Evolutionary conservation across 2,888 invertebrate genomes (phyloP).

Genomic region (Heliothis peltigera): DNA sequence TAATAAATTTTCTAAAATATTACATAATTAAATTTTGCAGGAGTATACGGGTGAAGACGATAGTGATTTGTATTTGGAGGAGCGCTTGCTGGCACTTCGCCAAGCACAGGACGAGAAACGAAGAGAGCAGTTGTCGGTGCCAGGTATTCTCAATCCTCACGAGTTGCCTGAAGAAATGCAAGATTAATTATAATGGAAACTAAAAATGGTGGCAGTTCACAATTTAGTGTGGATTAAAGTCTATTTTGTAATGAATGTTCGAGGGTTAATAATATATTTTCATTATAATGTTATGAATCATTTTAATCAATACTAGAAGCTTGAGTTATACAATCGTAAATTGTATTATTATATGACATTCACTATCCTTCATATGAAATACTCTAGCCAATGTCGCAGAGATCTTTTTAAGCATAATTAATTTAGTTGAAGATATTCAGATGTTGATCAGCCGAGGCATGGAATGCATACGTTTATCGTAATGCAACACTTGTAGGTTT

Average conservation of each 20-base stretch:
- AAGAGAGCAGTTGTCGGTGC: constrained; percentile 97
- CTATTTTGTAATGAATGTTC: constrained; percentile 54
- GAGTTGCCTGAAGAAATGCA: constrained; percentile 99
- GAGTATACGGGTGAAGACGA: constrained; percentile 99
- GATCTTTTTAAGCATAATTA: constrained; percentile 51
- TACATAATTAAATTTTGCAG: constrained; percentile 88
- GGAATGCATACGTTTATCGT: constrained; percentile 33
- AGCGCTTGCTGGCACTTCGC: constrained; percentile 96
- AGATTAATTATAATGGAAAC: constrained; percentile 90
- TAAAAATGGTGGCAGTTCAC: constrained; percentile 76
- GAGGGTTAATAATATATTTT: constrained; percentile 53
- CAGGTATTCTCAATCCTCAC: constrained; percentile 98
- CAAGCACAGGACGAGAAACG: constrained; percentile 98
- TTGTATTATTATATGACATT: constrained; percentile 39
- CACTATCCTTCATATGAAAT: constrained; percentile 32
- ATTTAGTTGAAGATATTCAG: constrained; percentile 47
- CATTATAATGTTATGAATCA: constrained; percentile 45
- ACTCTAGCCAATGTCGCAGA: constrained; percentile 41
- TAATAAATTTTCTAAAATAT: background rate
- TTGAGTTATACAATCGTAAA: constrained; percentile 37
- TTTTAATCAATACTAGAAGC: constrained; percentile 38
- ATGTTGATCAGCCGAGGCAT: constrained; percentile 24
- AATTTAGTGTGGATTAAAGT: constrained; percentile 54
- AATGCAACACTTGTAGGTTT: constrained; percentile 45
- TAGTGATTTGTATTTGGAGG: constrained; percentile 98